Conservation (phyloP, 2,113 vertebrate genomes). For the Petromus typicus region DNA sequence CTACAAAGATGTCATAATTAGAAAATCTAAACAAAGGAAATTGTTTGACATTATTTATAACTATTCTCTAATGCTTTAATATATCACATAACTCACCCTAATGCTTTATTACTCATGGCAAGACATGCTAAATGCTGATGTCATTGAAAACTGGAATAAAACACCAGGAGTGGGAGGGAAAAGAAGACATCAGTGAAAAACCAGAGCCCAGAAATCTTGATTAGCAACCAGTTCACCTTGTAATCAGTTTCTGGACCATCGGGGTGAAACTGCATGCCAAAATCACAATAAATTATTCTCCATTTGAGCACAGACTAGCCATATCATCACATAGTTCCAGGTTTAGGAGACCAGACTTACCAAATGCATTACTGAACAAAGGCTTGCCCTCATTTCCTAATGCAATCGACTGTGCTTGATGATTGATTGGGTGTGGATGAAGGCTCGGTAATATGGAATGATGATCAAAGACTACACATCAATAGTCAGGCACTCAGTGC, state of each 20-base stretch:
- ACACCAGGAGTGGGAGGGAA: neutral
- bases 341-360: constrained; percentile 70
- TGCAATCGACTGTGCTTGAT: neutral
- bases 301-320: constrained; percentile 78
- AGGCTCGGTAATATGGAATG: constrained; percentile 49
- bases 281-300: constrained; percentile 81
- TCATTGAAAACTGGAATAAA: constrained; percentile 73
- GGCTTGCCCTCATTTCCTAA: constrained; percentile 55
- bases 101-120: constrained; percentile 72
- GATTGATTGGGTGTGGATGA: constrained; percentile 20
- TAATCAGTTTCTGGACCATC: constrained; percentile 83
- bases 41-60: constrained; percentile 67
- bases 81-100: constrained; percentile 45
- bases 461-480: neutral
- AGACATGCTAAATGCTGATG: constrained; percentile 72
- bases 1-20: constrained; percentile 56
- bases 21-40: constrained; percentile 65
- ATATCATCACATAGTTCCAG: constrained; percentile 70
- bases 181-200: constrained; percentile 65
- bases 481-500: neutral
- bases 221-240: constrained; percentile 72
- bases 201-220: constrained; percentile 79
- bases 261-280: constrained; percentile 82
- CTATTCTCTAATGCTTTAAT: constrained; percentile 70
- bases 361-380: constrained; percentile 65